A percentile compares a stretch with the other conserved stretches of the same genome.
Conservation (phyloP, 1,140 invertebrate genomes). For the Heliothis virescens region DNA sequence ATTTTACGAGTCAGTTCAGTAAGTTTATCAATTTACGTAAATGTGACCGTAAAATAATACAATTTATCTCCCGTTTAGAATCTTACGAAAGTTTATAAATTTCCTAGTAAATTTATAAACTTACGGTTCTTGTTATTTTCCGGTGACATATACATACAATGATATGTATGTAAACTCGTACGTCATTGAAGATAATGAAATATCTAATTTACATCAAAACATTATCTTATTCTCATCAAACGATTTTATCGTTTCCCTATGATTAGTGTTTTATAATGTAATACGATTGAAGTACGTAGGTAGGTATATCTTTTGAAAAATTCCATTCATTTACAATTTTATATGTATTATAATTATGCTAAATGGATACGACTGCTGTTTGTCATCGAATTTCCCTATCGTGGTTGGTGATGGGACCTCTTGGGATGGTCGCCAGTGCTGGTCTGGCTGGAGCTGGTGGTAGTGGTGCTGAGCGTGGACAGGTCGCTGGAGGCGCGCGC, state of each 20-base stretch:
- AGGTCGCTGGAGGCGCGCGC: constrained; percentile 87
- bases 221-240: constrained; percentile 17
- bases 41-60: no score
- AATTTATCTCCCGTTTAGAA: no score
- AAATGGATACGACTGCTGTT: constrained; percentile 12
- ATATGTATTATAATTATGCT: background rate
- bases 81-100: no score
- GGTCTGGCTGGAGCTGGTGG: constrained; percentile 82
- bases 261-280: constrained; percentile 6
- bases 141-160: no score
- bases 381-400: background rate
- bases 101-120: no score
- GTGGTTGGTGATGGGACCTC: constrained; percentile 69
- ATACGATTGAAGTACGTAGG: background rate
- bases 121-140: no score
- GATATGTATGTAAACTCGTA: background rate
- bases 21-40: no score
- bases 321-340: background rate
- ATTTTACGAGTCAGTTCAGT: no score
- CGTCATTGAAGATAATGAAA: constrained; percentile 23
- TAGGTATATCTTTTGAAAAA: background rate
- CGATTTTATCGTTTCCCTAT: constrained; percentile 14
- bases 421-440: constrained; percentile 77
- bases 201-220: constrained; percentile 23
- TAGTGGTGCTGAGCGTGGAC: constrained; percentile 82